Evolutionary conservation across 37 sponge, comb jelly and placozoan species (phyloP).

Genomic region (Theonella swinhoei): DNA sequence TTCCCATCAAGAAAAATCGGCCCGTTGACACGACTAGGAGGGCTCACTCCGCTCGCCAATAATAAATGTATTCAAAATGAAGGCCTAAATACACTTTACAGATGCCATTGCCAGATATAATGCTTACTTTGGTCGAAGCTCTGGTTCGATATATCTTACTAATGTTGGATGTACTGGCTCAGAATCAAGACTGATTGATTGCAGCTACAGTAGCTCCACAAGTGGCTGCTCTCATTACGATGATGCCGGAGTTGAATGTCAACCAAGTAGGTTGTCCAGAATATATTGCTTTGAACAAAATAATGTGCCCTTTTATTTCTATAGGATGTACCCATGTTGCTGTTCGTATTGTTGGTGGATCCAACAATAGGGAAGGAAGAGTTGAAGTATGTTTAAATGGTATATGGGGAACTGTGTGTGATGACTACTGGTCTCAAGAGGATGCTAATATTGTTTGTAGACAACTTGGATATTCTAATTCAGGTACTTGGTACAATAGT

Average conservation of each 20-base stretch:
- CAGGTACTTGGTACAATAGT: not conserved
- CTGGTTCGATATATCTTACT: conserved; percentile 17
- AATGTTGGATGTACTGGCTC: conserved; percentile 16
- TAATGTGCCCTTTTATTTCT: too few species aligned
- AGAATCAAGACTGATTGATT: conserved; percentile 28
- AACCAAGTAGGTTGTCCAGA: not conserved
- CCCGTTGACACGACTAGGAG: too few species aligned
- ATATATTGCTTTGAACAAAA: too few species aligned
- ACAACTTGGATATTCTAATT: too few species aligned
- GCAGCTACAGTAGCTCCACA: too few species aligned
- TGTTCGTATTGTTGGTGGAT: conserved; percentile 5
- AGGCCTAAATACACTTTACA: too few species aligned
- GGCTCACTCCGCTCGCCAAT: too few species aligned
- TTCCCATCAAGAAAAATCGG: too few species aligned
- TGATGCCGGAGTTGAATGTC: conserved; percentile 14
- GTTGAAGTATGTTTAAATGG: conserved; percentile 23
- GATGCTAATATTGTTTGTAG: too few species aligned
- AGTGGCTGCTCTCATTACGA: not conserved
- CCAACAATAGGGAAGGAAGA: too few species aligned
- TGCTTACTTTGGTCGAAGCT: conserved; percentile 9
- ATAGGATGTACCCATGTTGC: conserved; percentile 1
- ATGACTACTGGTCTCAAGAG: too few species aligned
- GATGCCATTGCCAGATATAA: not conserved
- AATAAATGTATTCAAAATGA: too few species aligned
- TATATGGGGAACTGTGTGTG: conserved; percentile 16